phyloP scores from a whole-genome alignment of 2,113 vertebrate species.

The Myiopsitta monachus region DNA sequence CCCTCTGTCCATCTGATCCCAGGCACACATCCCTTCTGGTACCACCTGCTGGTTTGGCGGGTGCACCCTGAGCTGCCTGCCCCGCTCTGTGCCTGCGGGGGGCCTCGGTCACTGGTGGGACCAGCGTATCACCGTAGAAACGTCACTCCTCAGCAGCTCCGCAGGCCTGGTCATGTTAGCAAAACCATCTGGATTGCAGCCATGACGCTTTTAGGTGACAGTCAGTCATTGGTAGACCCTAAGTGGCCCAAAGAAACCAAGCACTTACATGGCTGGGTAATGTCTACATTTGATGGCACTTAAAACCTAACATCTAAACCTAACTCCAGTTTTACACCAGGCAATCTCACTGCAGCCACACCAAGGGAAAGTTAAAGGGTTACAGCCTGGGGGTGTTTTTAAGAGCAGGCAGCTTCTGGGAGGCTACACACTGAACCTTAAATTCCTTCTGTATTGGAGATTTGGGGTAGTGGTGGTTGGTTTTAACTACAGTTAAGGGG shows the following conservation, averaged over 20 bases:
- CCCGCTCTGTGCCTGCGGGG: not conserved
- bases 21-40: not conserved
- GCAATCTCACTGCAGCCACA: not conserved
- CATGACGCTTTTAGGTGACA: not conserved
- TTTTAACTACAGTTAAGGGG: not conserved
- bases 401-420: not conserved
- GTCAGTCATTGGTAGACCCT: rapidly evolving
- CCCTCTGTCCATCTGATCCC: not conserved
- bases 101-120: not conserved
- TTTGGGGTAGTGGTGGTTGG: rapidly evolving
- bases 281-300: not conserved
- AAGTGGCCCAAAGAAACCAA: not conserved
- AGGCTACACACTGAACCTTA: not conserved
- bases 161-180: rapidly evolving
- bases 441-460: not conserved
- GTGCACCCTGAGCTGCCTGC: not conserved
- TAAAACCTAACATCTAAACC: not conserved
- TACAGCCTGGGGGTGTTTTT: not conserved
- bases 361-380: rapidly evolving
- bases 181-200: rapidly evolving
- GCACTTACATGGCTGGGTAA: rapidly evolving
- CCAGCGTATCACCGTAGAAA: not conserved
- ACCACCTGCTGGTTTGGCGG: not conserved
- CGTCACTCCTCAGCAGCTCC: not conserved
- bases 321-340: not conserved